Conservation (phyloP, 2,888 invertebrate species). For the Leucoma salicis region DNA sequence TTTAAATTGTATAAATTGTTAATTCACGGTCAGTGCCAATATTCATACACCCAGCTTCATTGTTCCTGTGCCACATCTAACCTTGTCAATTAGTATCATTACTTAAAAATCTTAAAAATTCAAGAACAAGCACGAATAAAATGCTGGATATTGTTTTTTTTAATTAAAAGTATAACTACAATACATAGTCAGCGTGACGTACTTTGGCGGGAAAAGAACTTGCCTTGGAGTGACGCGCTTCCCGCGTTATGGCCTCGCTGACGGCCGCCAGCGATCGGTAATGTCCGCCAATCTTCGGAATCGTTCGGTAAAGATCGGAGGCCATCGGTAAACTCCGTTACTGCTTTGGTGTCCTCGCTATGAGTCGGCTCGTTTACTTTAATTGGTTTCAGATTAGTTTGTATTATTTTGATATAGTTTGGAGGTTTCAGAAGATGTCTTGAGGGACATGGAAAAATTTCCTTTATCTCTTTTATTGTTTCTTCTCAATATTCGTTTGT, state of each 20-base stretch:
- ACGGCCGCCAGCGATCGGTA: constrained; percentile 69
- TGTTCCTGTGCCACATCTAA: neutral
- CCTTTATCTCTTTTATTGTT: too few relatives aligned
- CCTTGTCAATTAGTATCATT: constrained; percentile 8
- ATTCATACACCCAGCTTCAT: neutral
- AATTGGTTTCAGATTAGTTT: constrained; percentile 55
- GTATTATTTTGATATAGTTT: constrained; percentile 27
- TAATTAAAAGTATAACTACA: constrained; percentile 51
- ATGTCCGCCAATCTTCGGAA: constrained; percentile 42
- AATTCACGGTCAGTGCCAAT: constrained; percentile 1
- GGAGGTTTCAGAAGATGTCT: constrained; percentile 8
- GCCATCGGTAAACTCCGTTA: constrained; percentile 22
- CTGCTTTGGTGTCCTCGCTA: constrained; percentile 47
- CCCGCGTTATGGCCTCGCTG: constrained; percentile 72
- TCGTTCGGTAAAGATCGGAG: constrained; percentile 28
- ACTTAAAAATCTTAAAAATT: constrained; percentile 17
- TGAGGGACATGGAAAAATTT: neutral
- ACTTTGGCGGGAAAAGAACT: constrained; percentile 72
- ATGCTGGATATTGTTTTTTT: constrained; percentile 37
- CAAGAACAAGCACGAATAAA: constrained; percentile 26
- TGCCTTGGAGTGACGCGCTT: constrained; percentile 74
- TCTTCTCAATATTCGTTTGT: too few relatives aligned
- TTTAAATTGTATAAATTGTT: neutral
- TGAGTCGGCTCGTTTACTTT: constrained; percentile 44
- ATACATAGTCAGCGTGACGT: constrained; percentile 62